Evolutionary conservation across 2,113 vertebrate species (phyloP).

Genomic region (Percopsis transmontana): DNA sequence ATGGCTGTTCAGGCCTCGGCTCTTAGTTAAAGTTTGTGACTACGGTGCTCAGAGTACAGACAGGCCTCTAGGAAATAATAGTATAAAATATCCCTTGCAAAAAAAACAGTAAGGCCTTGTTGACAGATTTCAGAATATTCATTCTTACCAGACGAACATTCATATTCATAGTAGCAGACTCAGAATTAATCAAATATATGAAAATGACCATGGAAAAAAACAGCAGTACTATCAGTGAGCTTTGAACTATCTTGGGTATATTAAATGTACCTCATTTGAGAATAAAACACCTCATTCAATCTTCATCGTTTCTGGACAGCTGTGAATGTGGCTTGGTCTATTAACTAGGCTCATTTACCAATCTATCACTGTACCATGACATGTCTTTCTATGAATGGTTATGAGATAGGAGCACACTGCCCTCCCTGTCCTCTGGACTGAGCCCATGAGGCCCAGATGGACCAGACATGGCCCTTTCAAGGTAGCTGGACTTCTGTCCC

Average conservation of each 20-base stretch:
- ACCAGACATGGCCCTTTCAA: conserved; percentile 47
- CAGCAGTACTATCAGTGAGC: no score
- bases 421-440: conserved; percentile 54
- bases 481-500: conserved; percentile 45
- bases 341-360: conserved; percentile 38
- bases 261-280: not conserved
- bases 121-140: conserved; percentile 11
- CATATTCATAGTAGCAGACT: conserved; percentile 8
- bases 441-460: conserved; percentile 45
- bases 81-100: not conserved
- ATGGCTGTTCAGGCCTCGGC: conserved; percentile 25
- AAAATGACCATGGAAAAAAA: no score
- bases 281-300: not conserved
- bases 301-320: conserved; percentile 14
- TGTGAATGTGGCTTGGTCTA: conserved; percentile 21
- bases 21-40: conserved; percentile 21
- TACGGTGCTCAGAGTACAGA: not conserved
- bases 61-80: not conserved
- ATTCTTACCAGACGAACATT: conserved; percentile 13
- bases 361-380: conserved; percentile 25
- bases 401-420: conserved; percentile 54
- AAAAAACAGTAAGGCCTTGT: conserved; percentile 15
- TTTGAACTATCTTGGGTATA: no score
- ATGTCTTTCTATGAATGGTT: conserved; percentile 46
- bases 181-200: no score